Base-by-base conservation (phyloP, 1,140 invertebrate species). In the Amphibalanus amphitrite region DNA sequence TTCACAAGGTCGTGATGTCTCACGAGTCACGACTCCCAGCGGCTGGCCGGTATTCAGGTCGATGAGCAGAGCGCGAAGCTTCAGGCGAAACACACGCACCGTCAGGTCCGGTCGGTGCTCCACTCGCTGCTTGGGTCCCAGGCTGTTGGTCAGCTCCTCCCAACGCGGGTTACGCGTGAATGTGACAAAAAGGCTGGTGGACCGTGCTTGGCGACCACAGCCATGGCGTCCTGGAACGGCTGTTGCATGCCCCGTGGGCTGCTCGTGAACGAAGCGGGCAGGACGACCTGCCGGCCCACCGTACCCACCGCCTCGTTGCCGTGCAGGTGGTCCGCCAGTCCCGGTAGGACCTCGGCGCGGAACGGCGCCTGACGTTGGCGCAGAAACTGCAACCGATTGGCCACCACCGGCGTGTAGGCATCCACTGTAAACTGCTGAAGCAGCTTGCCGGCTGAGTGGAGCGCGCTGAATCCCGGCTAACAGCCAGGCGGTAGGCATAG, bases 141-240 rank as follows among this genome's bases (percentile, higher is more conserved):
- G 69, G 73, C 78, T 79, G 59, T 76, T 74, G 64, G 29, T 69
- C 30, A 79, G 79, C 71, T 79, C 77, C 28, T 30, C 29, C 76
- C 78, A 79, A 33, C 75, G 75, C 38, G 81, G 79, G 76, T 84
- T 85, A 69, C 78, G 81, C 25, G 83, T 85, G 30, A 83, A 80
- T 26, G 82, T 84, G 29, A 84, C 78, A 71, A 84, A 84, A 1
- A 82, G 71, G 72, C 76, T n/a, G 75, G 72, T 33, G 74, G 71
- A 20, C 80, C 80, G 74, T 70, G 78, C 74, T 73, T 74, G 23
- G 71, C n/a, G 3, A 80, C 78, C 67, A 81, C 74, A 3, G 77
- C 73, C 80, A 81, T 80, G n/a, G 75, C 73, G 73, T 79, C 79
- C 73, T 81, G 78, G 68, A 77, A 79, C 26, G 40, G 20, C 72